These are phyloP conservation scores for Xenopus borealis DNA, from an alignment of 2,113 vertebrate species.

Conservation along the genomic window DNA sequence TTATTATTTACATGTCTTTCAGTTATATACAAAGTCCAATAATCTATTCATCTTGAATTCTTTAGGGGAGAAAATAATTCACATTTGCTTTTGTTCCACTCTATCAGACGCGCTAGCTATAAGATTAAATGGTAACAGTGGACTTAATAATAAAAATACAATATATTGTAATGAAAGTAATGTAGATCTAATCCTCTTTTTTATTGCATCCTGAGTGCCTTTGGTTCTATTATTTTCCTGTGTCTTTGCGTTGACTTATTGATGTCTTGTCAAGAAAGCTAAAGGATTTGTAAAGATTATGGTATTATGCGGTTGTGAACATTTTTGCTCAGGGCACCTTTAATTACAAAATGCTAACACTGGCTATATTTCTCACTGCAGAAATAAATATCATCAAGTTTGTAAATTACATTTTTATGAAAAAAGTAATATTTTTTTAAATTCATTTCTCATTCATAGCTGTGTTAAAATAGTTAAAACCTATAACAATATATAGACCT, in stretches of 20 bases:
- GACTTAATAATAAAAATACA: constrained; percentile 66
- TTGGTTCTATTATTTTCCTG: constrained; percentile 62
- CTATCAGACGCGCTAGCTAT: constrained; percentile 63
- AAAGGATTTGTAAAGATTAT: constrained; percentile 79
- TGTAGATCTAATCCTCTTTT: constrained; percentile 65
- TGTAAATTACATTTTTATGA: constrained; percentile 14
- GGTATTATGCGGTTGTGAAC: constrained; percentile 63
- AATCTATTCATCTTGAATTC: constrained; percentile 66
- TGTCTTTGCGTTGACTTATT: constrained; percentile 62
- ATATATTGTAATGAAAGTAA: constrained; percentile 65
- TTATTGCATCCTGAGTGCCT: constrained; percentile 68
- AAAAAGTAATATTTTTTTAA: not conserved
- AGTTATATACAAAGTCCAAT: constrained; percentile 61
- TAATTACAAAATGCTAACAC: constrained; percentile 75
- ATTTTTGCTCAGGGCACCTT: constrained; percentile 72
- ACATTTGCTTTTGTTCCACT: constrained; percentile 67
- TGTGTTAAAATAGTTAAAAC: too few species aligned
- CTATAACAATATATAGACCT: too few species aligned
- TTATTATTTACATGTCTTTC: constrained; percentile 61
- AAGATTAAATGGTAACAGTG: constrained; percentile 66
- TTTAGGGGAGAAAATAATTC: constrained; percentile 51
- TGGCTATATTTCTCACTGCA: constrained; percentile 58
- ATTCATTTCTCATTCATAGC: too few species aligned
- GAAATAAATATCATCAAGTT: constrained; percentile 46
- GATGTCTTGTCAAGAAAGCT: constrained; percentile 69